A percentile compares a stretch with the other conserved stretches of the same genome.
Evolutionary conservation across 2,888 invertebrate genomes (phyloP).

Genomic region (Drosophila heteroneura): DNA sequence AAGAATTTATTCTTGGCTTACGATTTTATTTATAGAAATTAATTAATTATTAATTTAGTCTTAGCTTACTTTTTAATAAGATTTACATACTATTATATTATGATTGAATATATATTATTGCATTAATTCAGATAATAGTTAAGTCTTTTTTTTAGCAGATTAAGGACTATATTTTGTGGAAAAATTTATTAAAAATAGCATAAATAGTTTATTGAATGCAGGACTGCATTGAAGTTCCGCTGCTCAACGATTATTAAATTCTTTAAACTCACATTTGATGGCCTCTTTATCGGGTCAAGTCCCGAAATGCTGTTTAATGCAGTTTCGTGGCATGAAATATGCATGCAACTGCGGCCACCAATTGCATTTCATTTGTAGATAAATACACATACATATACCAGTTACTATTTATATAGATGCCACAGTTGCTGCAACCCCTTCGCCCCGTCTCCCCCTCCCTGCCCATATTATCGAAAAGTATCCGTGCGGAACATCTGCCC

Average conservation of each 20-base stretch:
- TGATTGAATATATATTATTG: neutral
- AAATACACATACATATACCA: constrained; percentile 28
- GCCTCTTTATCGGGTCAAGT: constrained; percentile 28
- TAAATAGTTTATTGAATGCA: neutral
- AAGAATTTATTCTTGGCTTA: neutral
- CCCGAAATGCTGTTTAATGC: constrained; percentile 29
- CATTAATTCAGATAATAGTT: neutral
- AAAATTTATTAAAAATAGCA: neutral
- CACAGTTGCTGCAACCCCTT: neutral
- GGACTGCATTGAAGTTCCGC: neutral
- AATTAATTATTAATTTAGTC: neutral
- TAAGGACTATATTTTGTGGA: neutral
- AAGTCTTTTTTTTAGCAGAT: neutral
- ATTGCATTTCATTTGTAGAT: constrained; percentile 64
- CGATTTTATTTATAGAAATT: neutral
- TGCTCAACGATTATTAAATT: constrained; percentile 8
- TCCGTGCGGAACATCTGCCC: constrained; percentile 67
- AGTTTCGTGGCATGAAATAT: constrained; percentile 60
- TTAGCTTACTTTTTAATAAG: rapidly evolving
- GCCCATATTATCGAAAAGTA: constrained; percentile 32
- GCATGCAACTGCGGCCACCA: constrained; percentile 54
- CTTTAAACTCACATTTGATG: constrained; percentile 1
- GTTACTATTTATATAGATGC: constrained; percentile 14
- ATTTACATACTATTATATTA: neutral
- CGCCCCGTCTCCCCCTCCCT: constrained; percentile 22